Conservation (phyloP, 1,140 invertebrate genomes). For the Harpegnathos saltator region DNA sequence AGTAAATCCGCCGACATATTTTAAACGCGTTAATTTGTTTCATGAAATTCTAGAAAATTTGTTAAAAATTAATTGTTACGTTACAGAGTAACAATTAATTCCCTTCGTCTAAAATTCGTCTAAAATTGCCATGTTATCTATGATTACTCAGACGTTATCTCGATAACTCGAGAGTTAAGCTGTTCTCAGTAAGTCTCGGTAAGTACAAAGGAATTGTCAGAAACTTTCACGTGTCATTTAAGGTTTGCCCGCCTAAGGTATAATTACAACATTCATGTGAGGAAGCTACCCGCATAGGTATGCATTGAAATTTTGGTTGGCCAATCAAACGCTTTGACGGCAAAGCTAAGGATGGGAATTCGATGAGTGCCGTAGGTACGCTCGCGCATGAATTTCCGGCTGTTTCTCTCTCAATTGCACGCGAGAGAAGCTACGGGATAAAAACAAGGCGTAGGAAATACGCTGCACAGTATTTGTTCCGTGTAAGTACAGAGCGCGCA, state of each 20-base stretch:
- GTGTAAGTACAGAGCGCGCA: slow-evolving; percentile 61
- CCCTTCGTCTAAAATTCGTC: too few relatives aligned
- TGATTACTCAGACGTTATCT: too few relatives aligned
- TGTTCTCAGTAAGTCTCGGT: too few relatives aligned
- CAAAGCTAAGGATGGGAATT: slow-evolving; percentile 41
- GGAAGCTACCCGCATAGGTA: background rate
- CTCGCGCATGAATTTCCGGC: slow-evolving; percentile 41
- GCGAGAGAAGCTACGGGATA: background rate
- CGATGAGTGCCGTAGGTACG: slow-evolving; percentile 43
- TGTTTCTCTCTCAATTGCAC: slow-evolving; percentile 48
- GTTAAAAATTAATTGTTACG: too few relatives aligned
- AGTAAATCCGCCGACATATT: too few relatives aligned
- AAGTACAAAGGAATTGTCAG: too few relatives aligned
- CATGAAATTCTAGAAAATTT: too few relatives aligned
- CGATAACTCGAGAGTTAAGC: too few relatives aligned
- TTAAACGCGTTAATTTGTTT: too few relatives aligned
- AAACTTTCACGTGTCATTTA: too few relatives aligned
- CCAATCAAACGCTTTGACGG: slow-evolving; percentile 45
- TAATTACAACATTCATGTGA: slow-evolving; percentile 33
- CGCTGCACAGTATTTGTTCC: slow-evolving; percentile 56
- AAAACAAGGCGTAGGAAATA: slow-evolving; percentile 37
- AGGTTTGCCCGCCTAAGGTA: slow-evolving; percentile 23
- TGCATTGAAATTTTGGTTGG: slow-evolving; percentile 59
- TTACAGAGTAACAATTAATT: too few relatives aligned
- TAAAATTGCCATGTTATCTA: too few relatives aligned